Evolutionary conservation across 1,140 invertebrate species (phyloP).

Genomic region (Hesperophylax magnus): DNA sequence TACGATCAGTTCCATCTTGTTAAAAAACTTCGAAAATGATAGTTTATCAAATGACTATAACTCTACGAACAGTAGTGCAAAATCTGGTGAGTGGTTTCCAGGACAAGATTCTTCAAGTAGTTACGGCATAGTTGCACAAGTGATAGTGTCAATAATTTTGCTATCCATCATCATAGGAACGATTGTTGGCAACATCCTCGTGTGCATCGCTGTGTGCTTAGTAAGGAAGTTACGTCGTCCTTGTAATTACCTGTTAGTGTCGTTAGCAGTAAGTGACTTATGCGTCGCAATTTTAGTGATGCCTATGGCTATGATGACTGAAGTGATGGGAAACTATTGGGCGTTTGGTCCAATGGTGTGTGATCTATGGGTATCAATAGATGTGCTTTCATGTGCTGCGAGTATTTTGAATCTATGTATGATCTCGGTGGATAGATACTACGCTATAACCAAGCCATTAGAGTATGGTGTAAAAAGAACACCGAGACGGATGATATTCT

Average conservation of each 20-base stretch:
- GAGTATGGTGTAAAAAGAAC: conserved; percentile 92
- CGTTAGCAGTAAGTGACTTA: conserved; percentile 89
- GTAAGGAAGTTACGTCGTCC: conserved; percentile 88
- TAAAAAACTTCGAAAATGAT: conserved; percentile 47
- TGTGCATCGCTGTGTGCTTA: conserved; percentile 89
- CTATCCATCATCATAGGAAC: conserved; percentile 85
- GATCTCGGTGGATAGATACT: conserved; percentile 91
- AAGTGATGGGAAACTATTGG: conserved; percentile 84
- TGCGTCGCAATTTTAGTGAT: conserved; percentile 88
- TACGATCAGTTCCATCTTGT: conserved; percentile 5
- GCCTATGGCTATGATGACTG: conserved; percentile 89
- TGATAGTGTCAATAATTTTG: conserved; percentile 80
- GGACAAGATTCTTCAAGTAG: conserved; percentile 63
- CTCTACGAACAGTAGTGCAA: conserved; percentile 62
- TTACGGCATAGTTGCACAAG: conserved; percentile 69
- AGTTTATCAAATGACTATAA: conserved; percentile 62
- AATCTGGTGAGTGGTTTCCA: conserved; percentile 60
- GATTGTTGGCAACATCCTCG: conserved; percentile 90
- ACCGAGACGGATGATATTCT: conserved; percentile 85
- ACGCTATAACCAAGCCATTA: conserved; percentile 92
- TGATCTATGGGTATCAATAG: conserved; percentile 89
- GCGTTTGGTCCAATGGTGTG: conserved; percentile 87
- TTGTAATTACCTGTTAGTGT: conserved; percentile 92
- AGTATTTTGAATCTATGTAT: conserved; percentile 94
- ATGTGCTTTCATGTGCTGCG: conserved; percentile 87